These are phyloP conservation scores for Sycophila texana DNA, from an alignment of 2,888 invertebrate species.

Conservation along the genomic window DNA sequence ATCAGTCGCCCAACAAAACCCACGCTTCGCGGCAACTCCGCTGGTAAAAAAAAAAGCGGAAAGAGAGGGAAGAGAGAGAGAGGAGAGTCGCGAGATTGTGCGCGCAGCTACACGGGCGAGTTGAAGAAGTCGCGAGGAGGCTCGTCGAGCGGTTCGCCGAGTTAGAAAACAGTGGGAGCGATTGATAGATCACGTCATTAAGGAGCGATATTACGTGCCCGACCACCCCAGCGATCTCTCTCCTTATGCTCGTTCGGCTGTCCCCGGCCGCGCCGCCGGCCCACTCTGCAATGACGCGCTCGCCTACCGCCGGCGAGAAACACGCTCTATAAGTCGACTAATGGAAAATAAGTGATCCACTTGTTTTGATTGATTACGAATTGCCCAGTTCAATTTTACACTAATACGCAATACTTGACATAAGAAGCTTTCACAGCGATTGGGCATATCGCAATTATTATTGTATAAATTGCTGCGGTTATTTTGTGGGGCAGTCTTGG, in stretches of 20 bases:
- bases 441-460: too few species aligned
- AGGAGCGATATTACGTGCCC: slow-evolving; percentile 46
- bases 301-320: too few species aligned
- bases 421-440: too few species aligned
- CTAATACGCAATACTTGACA: too few species aligned
- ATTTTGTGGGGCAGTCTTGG: too few species aligned
- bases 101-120: background rate
- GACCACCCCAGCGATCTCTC: slow-evolving; percentile 48
- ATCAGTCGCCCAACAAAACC: background rate
- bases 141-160: background rate
- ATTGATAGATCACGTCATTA: slow-evolving; percentile 62
- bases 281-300: too few species aligned
- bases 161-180: slow-evolving; percentile 54
- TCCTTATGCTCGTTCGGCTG: background rate
- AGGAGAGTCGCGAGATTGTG: background rate
- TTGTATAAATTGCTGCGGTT: too few species aligned
- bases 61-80: background rate
- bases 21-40: background rate
- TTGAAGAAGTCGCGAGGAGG: slow-evolving; percentile 14
- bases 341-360: too few species aligned
- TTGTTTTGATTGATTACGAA: too few species aligned
- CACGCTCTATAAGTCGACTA: too few species aligned
- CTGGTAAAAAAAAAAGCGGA: background rate
- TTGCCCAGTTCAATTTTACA: too few species aligned
- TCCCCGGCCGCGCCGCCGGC: background rate